Conservation (phyloP, 30 jellyfish, hydroid and myxozoan genomes). For the Sanderia malayensis region DNA sequence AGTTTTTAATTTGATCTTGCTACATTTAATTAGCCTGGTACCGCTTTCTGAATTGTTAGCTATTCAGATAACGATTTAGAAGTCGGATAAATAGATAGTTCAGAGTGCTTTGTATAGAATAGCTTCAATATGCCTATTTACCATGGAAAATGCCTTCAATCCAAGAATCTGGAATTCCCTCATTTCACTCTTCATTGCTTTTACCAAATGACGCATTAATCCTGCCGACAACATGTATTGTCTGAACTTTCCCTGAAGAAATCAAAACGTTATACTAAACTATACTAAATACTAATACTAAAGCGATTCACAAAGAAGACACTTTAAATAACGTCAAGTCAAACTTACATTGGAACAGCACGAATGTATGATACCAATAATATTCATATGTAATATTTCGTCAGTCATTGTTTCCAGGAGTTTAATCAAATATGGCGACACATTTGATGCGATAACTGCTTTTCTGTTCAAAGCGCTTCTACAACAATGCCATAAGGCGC, state of each 20-base stretch:
- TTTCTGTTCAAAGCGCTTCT: slow-evolving; percentile 42
- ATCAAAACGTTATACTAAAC: not conserved
- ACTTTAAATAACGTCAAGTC: too few relatives aligned
- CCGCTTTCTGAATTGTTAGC: too few relatives aligned
- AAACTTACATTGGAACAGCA: slow-evolving; percentile 45
- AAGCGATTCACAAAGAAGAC: too few relatives aligned
- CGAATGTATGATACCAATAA: slow-evolving; percentile 42
- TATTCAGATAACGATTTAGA: too few relatives aligned
- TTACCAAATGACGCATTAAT: slow-evolving; percentile 26
- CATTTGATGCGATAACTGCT: slow-evolving; percentile 21
- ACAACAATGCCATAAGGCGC: slow-evolving; percentile 58
- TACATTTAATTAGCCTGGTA: too few relatives aligned
- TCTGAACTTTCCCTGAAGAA: slow-evolving; percentile 16
- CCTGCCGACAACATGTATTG: slow-evolving; percentile 60
- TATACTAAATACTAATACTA: too few relatives aligned
- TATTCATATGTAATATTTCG: slow-evolving; percentile 34
- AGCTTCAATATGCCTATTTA: too few relatives aligned
- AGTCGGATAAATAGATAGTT: too few relatives aligned
- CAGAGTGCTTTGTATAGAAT: too few relatives aligned
- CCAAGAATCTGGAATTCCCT: slow-evolving; percentile 41
- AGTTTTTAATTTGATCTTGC: too few relatives aligned
- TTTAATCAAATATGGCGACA: slow-evolving; percentile 38
- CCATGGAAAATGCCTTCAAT: slow-evolving; percentile 50
- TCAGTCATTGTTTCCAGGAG: slow-evolving; percentile 30
- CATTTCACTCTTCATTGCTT: slow-evolving; percentile 54